Base-by-base conservation (phyloP, 2,888 invertebrate species). In the Ectemnius continuus region DNA sequence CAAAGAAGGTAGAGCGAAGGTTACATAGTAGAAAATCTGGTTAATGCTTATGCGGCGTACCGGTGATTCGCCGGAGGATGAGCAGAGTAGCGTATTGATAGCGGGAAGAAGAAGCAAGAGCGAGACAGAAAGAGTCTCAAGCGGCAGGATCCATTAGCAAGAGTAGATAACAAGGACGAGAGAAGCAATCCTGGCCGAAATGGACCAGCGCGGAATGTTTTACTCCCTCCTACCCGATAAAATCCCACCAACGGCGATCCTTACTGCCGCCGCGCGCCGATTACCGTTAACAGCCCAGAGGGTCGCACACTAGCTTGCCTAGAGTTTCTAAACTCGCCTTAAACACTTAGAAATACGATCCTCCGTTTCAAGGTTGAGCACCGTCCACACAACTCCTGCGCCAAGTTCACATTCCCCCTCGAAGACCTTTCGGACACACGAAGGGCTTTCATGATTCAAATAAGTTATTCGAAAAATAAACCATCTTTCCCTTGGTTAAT, bases 111-210 rank as follows among this genome's bases (percentile, higher is more conserved):
- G 14, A 47, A 47, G 47, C 6, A 13, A 0, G 20, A 65, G 45
- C 36, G 66, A 66, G 20, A 26, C 13, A 47, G 23, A 6, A 4
- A 18, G 64, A 59, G 63, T 61, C 60, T 57, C 56, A 59, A 45
- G 13, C n/a, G 47, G 36, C 74, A 76, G 81, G 78, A 82, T 83
- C 84, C 87, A 86, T 86, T 86, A 86, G 81, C 81, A 70, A 65
- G 52, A 57, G 66, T 58, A 79, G 85, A 84, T 83, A 84, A 78
- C 84, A 82, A 83, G 86, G 82, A 83, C 82, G 78, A 71, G 64
- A 67, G 67, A 73, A 59, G 58, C 75, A 79, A 72, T 81, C 83
- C 75, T 79, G 75, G 73, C 79, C 81, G 79, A 83, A 83, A 83
- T 81, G 73, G 73, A 59, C 67, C 61, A 28, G 69, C 13, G n/a